Evolutionary conservation across 2,888 invertebrate species (phyloP), one percentile per base, ranked within the genome.

Genomic region (Criorhina ranunculi): DNA sequence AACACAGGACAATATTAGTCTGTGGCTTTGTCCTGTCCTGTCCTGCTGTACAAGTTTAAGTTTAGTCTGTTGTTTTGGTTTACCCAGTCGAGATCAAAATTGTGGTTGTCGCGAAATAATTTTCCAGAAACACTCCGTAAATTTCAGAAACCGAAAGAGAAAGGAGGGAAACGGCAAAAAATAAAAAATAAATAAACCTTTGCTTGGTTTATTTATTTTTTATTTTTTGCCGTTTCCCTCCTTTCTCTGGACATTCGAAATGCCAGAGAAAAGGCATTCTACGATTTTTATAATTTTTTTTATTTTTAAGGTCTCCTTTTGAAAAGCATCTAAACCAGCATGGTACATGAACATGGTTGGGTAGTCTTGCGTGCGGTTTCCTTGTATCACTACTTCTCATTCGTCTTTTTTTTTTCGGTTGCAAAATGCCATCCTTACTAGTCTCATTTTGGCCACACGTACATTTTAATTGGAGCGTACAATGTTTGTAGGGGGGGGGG

Each of bases 21-120:
- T 82, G 77, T 64, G 81, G 77, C 64, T 82, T 64, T 12, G 9
- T 8, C 24, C 59, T 55, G 67, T 17, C 42, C 19, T 42, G 17
- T 33, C 31, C 33, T n/a, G n/a, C n/a, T n/a, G n/a, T 44, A 4
- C 44, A 31, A 9, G 55, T 33, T 69, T 37, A 19, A 64, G 49
- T 79, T 69, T 77, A 62, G 69, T 81, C 57, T 62, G 77, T 77
- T 73, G 29, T 81, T 70, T 77, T 57, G 59, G 59, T 77, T 66
- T 72, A 40, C 31, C 64, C 59, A 44, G 77, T 57, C n/a, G n/a
- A n/a, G n/a, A n/a, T 70, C 70, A 77, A 77, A 82, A 77, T 42
- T 82, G 81, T 82, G 81, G 81, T 77, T 82, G 70, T 77, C 77
- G 77, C 81, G 77, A 77, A 77, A 66, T 77, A 70, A 59, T 70